These are phyloP conservation scores for Boloria selene DNA, from an alignment of 2,888 invertebrate genomes.

Conservation along the genomic window DNA sequence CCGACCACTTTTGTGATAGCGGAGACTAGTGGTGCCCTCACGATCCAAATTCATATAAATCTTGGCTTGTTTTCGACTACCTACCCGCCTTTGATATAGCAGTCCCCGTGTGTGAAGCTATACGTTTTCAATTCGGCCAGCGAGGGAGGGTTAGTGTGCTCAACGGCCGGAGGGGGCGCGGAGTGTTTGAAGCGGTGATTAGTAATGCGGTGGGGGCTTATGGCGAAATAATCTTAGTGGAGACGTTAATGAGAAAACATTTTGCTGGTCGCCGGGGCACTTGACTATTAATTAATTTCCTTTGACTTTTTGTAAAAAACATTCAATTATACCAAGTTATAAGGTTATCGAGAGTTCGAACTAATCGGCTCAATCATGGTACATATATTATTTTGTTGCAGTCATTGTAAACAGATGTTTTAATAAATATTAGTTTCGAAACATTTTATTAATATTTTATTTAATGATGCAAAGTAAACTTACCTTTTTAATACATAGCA, in stretches of 20 bases:
- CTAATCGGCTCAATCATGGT: conserved; percentile 18
- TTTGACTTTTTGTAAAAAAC: conserved; percentile 41
- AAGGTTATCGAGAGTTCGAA: conserved; percentile 28
- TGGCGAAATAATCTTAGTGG: conserved; percentile 70
- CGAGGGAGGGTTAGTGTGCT: conserved; percentile 54
- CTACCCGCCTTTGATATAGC: conserved; percentile 48
- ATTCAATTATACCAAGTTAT: conserved; percentile 32
- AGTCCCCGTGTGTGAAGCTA: conserved; percentile 48
- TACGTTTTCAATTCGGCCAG: conserved; percentile 66
- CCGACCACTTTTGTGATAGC: conserved; percentile 31
- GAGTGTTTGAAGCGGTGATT: conserved; percentile 69
- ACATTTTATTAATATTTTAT: too few relatives aligned
- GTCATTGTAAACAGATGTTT: not conserved
- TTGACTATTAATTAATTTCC: conserved; percentile 61
- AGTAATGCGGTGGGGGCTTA: conserved; percentile 66
- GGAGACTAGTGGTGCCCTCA: conserved; percentile 33
- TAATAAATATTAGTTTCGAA: too few relatives aligned
- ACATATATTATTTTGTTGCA: not conserved
- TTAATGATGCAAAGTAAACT: too few relatives aligned
- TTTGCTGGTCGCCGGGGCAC: conserved; percentile 50
- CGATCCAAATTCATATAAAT: conserved; percentile 56
- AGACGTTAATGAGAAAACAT: conserved; percentile 71
- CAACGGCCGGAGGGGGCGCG: conserved; percentile 52
- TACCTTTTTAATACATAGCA: too few relatives aligned
- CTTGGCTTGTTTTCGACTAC: conserved; percentile 51